Percentiles rank a stretch among this genome's conserved stretches.
Conservation (phyloP, 2,113 vertebrate species). For the Aleadryas rufinucha region DNA sequence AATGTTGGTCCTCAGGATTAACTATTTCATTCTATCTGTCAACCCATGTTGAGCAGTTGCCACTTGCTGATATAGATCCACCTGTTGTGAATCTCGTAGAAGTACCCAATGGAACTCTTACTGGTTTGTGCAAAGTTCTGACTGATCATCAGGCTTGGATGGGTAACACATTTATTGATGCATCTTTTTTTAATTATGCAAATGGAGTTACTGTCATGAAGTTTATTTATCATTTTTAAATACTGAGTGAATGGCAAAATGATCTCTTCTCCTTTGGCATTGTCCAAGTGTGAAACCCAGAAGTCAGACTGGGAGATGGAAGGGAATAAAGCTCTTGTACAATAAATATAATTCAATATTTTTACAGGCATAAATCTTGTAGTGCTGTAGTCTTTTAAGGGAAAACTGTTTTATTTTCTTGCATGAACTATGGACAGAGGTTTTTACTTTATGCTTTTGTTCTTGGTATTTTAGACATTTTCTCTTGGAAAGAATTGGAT, state of each 20-base stretch:
- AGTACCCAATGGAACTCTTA: accelerated
- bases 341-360: background rate
- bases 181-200: background rate
- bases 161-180: background rate
- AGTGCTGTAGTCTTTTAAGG: background rate
- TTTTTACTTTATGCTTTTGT: background rate
- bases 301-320: background rate
- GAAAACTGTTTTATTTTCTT: background rate
- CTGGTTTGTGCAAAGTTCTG: background rate
- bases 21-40: background rate
- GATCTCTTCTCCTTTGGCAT: background rate
- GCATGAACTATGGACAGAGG: background rate
- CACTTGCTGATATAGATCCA: background rate
- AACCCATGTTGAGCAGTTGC: background rate
- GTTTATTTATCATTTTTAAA: background rate
- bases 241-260: background rate
- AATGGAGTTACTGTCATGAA: background rate
- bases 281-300: background rate
- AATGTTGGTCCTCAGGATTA: background rate
- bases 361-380: background rate
- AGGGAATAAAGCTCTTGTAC: background rate
- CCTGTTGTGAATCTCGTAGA: background rate
- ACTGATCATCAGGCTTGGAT: background rate
- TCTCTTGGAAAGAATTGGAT: background rate
- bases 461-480: background rate